Percentiles rank a stretch among this genome's conserved stretches.
Conservation (phyloP, 1,140 invertebrate species). For the Musca vetustissima region DNA sequence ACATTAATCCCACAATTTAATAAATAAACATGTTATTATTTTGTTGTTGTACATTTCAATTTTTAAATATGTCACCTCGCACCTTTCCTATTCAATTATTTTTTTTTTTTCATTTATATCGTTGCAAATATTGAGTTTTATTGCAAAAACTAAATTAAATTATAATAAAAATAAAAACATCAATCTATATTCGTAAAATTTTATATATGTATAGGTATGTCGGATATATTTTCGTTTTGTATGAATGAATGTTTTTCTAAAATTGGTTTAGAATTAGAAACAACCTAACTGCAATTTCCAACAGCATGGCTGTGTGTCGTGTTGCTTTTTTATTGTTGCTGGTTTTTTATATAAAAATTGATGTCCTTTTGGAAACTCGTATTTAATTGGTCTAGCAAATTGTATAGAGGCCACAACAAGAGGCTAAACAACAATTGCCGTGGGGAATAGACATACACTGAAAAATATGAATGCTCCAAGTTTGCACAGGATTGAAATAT, state of each 20-base stretch:
- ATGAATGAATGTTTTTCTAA: constrained; percentile 40
- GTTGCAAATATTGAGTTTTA: too few relatives aligned
- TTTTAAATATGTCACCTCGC: too few relatives aligned
- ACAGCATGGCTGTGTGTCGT: background rate
- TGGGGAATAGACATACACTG: constrained; percentile 31
- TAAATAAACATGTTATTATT: too few relatives aligned
- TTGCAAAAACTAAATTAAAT: too few relatives aligned
- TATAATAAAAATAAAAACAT: too few relatives aligned
- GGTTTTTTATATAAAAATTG: constrained; percentile 17
- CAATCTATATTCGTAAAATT: too few relatives aligned
- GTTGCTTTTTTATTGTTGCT: background rate
- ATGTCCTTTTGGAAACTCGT: constrained; percentile 14
- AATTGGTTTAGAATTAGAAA: constrained; percentile 41
- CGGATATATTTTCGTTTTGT: constrained; percentile 25
- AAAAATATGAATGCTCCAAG: background rate
- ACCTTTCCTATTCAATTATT: too few relatives aligned
- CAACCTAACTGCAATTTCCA: constrained; percentile 28
- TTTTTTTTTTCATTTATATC: too few relatives aligned
- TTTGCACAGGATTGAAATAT: too few relatives aligned
- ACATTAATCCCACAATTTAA: too few relatives aligned
- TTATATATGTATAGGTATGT: background rate
- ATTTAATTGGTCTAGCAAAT: constrained; percentile 22
- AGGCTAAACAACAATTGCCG: constrained; percentile 45
- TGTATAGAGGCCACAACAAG: constrained; percentile 30
- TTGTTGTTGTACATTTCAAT: too few relatives aligned